A percentile compares a stretch with the other conserved stretches of the same genome.
phyloP scores from a whole-genome alignment of 2,113 vertebrate species.

The Aptenodytes forsteri region DNA sequence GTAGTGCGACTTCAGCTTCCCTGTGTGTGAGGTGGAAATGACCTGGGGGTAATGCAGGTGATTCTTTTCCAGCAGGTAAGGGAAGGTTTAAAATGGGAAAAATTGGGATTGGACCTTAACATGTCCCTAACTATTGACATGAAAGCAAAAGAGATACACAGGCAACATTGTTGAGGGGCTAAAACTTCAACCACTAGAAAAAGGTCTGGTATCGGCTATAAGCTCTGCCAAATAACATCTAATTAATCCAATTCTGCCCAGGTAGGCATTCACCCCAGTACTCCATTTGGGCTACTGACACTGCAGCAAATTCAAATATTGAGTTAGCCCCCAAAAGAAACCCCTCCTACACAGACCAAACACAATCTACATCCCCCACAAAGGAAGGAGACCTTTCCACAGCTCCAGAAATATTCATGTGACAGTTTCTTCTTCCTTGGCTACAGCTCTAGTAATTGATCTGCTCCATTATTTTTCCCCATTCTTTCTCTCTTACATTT shows the following conservation, averaged over 20 bases:
- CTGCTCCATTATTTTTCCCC: constrained; percentile 61
- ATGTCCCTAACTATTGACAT: not conserved
- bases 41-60: not conserved
- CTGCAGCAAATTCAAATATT: not conserved
- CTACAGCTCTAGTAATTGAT: constrained; percentile 61
- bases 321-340: not conserved
- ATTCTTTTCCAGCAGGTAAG: not conserved
- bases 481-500: constrained; percentile 60
- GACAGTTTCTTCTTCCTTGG: constrained; percentile 37
- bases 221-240: not conserved
- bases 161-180: not conserved
- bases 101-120: not conserved
- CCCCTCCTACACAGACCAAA: not conserved
- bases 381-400: not conserved
- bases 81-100: not conserved
- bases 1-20: not conserved
- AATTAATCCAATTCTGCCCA: not conserved
- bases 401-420: constrained; percentile 38
- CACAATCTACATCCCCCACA: not conserved
- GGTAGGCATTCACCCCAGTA: not conserved
- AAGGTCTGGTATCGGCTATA: not conserved
- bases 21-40: not conserved
- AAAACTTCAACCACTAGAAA: not conserved
- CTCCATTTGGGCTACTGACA: not conserved
- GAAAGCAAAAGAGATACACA: not conserved